Evolutionary conservation across 1,140 invertebrate species (phyloP).

Genomic region (Trachymyrmex cornetzi): DNA sequence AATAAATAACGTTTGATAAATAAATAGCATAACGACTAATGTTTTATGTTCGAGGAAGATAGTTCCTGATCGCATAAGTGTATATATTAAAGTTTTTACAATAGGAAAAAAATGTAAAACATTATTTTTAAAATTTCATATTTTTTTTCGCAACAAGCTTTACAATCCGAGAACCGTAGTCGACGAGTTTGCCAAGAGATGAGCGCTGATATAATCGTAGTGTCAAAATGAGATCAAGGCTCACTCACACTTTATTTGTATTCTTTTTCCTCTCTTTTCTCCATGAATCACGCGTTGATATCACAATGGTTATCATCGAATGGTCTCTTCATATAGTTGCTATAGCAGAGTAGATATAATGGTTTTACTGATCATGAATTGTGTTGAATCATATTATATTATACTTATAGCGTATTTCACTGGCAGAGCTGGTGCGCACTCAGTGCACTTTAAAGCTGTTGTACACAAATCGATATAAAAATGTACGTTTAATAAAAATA

Average conservation of each 20-base stretch:
- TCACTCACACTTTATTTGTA: background rate
- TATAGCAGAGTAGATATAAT: background rate
- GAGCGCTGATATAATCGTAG: background rate
- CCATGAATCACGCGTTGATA: conserved; percentile 36
- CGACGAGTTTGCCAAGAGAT: conserved; percentile 1
- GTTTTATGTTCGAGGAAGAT: too few species aligned
- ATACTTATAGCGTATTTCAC: too few species aligned
- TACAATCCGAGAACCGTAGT: background rate
- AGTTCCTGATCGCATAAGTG: background rate
- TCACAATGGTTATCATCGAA: conserved; percentile 16
- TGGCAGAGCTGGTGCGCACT: too few species aligned
- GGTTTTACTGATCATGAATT: background rate
- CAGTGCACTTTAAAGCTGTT: too few species aligned
- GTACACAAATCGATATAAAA: too few species aligned
- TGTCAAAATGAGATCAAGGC: conserved; percentile 30
- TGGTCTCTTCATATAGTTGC: background rate
- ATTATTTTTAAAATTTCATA: background rate
- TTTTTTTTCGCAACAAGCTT: background rate
- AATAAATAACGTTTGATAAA: background rate
- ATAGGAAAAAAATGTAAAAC: background rate
- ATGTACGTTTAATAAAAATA: too few species aligned
- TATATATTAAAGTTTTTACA: background rate
- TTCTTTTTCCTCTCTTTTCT: conserved; percentile 27
- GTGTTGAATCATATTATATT: background rate
- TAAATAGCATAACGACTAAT: too few species aligned